Evolutionary conservation across 2,797 vertebrate species (phyloP), one percentile per base, ranked within the genome.

Genomic region (Amblyraja radiata): DNA sequence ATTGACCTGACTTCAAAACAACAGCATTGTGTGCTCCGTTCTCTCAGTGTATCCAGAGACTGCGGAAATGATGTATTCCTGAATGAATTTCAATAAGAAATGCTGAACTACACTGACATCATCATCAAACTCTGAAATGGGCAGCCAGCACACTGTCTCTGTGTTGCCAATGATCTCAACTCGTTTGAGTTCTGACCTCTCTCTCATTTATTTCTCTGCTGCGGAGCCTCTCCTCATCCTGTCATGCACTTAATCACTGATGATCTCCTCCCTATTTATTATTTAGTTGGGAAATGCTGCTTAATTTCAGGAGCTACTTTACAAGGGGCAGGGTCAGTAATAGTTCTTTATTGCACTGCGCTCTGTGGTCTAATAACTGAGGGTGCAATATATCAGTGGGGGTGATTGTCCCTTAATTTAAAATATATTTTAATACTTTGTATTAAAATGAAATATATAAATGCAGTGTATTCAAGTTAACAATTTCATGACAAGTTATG

Each of bases 91-190:
- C n/a, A 65, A 11, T 88, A 25, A 36, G 36, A 68, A 36, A 68
- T 28, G n/a, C n/a, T 36, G 7, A 5, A 36, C 84, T 68, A 65
- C 61, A 39, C 63, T 88, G 84, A 88, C 61, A 88, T 68, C 63
- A 65, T 88, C 84, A 36, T 68, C 18, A 88, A 68, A 36, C n/a
- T 88, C 16, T 88, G 32, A 88, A 88, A 68, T 63, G 84, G 32
- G 16, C n/a, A 21, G 36, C 68, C 84, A 21, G 32, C 14, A 23
- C 14, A 68, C 61, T 36, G 84, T 36, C 68, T 32, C 58, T 68
- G 58, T 68, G 84, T 88, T 88, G 13, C 84, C 32, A 28, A 88
- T 88, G 84, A 88, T 88, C n/a, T 88, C 84, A 88, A 14, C 84
- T 65, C 0, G n/a, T 21, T 63, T 88, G 14, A 68, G n/a, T n/a